Conservation (phyloP, 2,113 vertebrate species). For the Capreolus pygargus region DNA sequence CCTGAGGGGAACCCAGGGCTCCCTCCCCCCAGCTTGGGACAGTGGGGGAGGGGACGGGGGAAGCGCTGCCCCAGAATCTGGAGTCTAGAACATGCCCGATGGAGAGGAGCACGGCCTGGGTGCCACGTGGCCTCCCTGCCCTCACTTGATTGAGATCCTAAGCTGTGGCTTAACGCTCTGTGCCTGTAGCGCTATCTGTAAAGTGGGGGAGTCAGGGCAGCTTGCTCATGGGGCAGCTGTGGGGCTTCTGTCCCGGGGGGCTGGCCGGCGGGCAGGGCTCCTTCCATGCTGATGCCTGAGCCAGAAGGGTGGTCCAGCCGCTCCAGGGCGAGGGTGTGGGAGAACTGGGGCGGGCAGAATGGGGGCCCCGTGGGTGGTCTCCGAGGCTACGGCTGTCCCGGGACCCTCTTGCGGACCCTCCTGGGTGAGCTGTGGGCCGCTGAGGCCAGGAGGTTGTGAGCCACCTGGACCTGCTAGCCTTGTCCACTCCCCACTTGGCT, state of each 20-base stretch:
- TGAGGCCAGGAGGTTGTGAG: no score
- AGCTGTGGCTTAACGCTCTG: accelerated
- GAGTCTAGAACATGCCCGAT: neutral
- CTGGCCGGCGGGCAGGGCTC: neutral
- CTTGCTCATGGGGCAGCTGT: accelerated
- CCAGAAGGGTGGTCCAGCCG: accelerated
- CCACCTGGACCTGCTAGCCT: no score
- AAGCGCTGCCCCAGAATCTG: neutral
- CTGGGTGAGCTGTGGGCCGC: no score
- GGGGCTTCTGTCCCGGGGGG: no score
- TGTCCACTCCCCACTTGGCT: accelerated
- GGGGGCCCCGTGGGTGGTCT: neutral
- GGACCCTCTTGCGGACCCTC: neutral
- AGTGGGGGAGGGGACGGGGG: neutral
- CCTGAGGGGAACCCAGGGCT: neutral
- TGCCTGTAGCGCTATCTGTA: neutral
- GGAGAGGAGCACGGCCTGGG: neutral
- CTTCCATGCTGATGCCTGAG: neutral
- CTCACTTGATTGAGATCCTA: neutral
- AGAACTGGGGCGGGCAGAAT: neutral
- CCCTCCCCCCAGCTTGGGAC: neutral
- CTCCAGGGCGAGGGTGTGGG: no score
- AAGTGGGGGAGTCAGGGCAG: neutral
- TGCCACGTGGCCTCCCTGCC: neutral
- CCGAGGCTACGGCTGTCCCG: neutral